These are phyloP conservation scores for Diarsia rubi DNA, from an alignment of 2,888 invertebrate species.

Conservation along the genomic window DNA sequence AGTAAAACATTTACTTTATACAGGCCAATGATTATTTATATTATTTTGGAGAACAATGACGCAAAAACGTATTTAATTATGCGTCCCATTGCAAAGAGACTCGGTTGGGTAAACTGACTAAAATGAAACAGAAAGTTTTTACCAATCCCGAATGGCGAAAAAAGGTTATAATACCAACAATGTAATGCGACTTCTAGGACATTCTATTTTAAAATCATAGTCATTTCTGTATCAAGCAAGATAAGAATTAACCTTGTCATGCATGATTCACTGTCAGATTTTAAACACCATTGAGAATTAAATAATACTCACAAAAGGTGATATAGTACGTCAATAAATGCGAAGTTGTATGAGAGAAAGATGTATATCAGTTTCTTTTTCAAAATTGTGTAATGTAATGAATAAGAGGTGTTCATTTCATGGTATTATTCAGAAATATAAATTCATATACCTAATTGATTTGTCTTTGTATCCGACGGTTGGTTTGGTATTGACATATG, in stretches of 20 bases:
- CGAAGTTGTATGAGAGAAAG: background rate
- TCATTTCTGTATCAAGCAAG: conserved; percentile 7
- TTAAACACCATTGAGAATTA: background rate
- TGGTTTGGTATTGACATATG: background rate
- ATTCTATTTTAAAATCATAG: conserved; percentile 3
- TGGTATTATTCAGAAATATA: conserved; percentile 2
- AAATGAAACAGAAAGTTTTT: background rate
- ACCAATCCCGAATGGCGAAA: background rate
- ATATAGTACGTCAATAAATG: background rate
- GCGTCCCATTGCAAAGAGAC: conserved; percentile 41
- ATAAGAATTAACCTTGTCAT: conserved; percentile 31
- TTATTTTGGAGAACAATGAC: conserved; percentile 41
- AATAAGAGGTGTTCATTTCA: conserved; percentile 1
- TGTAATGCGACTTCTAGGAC: background rate
- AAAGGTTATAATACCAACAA: background rate
- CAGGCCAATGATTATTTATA: conserved; percentile 38
- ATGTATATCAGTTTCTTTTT: conserved; percentile 4
- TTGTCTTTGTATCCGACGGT: background rate
- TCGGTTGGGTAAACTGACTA: conserved; percentile 3
- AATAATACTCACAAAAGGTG: background rate
- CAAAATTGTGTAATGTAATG: conserved; percentile 22
- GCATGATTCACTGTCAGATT: conserved; percentile 21
- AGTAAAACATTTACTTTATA: conserved; percentile 46
- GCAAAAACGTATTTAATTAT: conserved; percentile 15
- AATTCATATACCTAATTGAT: background rate